Base-by-base conservation (phyloP, 2,113 vertebrate species). In the Toxostoma redivivum region DNA sequence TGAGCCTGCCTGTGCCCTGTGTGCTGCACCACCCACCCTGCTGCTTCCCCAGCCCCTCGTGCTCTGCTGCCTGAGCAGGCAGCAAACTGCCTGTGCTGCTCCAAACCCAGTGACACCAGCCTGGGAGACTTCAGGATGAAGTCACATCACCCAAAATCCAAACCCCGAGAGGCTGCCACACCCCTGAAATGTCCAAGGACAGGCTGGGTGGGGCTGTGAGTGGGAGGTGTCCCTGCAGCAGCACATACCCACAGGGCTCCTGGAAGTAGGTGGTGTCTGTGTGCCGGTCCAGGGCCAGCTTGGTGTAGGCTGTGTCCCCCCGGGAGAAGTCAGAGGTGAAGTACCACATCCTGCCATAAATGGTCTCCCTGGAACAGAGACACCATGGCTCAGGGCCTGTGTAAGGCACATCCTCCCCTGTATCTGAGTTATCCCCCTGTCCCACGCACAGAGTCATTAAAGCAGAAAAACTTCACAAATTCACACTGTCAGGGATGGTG, bases 191-290 rank as follows among this genome's bases (percentile, higher is more conserved):
- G 28, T 38, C 44, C 37, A 51, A 27, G 37, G 58, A 8, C 51
- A 58, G 44, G 60, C 2, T 53, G 33, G 58, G 20, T 1, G 8
- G 27, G 37, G 33, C 31, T 65, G 20, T 27, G 44, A 38, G 53
- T 15, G 38, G 44, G 21, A 67, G 24, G 38, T 45, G 53, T 31
- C 28, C 45, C 44, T 69, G 62, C 42, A 66, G 10, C 64, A n/a
- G 57, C 79, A 95, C 99, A 3, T 94, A 99, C 99, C 99, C 99
- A 31, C 98, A 99, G 35, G 99, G 99, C 89, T 99, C 99, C 81
- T 99, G 99, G 96, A 99, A 99, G 97, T 99, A 99, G 31, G 99
- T 98, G 8, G 98, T 99, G 92, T 99, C 99, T 0, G 98, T 99
- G 96, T 99, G 99, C 6, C 99, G 97, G 88, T 99, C 99, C 96